phyloP scores from a whole-genome alignment of 2,113 vertebrate species.

The Amblyopsis rosae region DNA sequence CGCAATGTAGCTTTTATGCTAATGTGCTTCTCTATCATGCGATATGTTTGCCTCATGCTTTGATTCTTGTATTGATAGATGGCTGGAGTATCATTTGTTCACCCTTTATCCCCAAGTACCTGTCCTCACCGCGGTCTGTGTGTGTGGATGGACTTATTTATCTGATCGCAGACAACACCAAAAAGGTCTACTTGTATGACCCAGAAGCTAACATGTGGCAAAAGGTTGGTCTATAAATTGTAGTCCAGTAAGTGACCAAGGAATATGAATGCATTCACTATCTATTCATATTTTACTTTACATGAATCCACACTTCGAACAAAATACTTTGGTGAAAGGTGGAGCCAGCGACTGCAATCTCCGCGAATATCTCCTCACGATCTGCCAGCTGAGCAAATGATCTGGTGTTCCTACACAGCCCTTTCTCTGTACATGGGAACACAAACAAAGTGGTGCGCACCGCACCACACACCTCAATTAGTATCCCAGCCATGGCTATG shows the following conservation, averaged over 20 bases:
- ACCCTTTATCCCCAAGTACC: constrained; percentile 95
- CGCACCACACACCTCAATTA: no score
- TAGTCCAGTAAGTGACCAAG: neutral
- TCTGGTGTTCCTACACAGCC: no score
- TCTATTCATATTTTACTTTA: neutral
- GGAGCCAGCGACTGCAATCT: no score
- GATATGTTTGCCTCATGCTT: neutral
- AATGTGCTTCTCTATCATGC: neutral
- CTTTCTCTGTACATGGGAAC: no score
- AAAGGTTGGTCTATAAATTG: constrained; percentile 77
- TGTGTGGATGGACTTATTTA: constrained; percentile 85
- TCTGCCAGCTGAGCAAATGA: no score
- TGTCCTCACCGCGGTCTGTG: constrained; percentile 89
- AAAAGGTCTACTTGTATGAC: constrained; percentile 91
- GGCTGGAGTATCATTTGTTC: constrained; percentile 88
- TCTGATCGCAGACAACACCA: constrained; percentile 95
- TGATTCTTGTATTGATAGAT: constrained; percentile 75
- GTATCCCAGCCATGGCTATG: no score
- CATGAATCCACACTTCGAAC: neutral
- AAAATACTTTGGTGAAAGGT: no score
- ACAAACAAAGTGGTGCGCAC: no score
- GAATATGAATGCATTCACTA: neutral
- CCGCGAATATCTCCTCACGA: no score
- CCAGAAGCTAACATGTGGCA: constrained; percentile 94
- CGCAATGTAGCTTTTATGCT: no score